Percentiles rank a stretch among this genome's conserved stretches.
Evolutionary conservation across 2,113 vertebrate species (phyloP).

Genomic region (Pandion haliaetus): DNA sequence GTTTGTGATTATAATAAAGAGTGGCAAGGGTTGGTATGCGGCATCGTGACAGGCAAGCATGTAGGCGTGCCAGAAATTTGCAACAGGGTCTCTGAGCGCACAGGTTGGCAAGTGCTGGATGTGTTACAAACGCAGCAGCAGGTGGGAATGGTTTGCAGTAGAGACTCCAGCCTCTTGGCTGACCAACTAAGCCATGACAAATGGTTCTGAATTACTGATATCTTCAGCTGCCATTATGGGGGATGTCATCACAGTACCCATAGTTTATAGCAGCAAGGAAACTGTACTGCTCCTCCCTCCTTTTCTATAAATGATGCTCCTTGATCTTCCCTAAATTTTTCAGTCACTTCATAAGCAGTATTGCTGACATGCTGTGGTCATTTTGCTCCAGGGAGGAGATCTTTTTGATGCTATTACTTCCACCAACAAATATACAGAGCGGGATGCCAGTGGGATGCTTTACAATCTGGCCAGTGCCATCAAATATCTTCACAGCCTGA

Average conservation of each 20-base stretch:
- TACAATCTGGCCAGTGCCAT: constrained; percentile 97
- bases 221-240: not conserved
- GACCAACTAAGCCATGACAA: not conserved
- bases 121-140: not conserved
- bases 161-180: not conserved
- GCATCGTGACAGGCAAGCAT: not conserved
- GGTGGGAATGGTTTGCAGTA: not conserved
- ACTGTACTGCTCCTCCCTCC: not conserved
- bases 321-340: not conserved
- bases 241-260: not conserved
- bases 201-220: not conserved
- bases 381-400: constrained; percentile 88
- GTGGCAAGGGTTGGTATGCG: not conserved
- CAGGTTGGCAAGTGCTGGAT: not conserved
- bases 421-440: constrained; percentile 95
- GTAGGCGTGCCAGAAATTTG: not conserved
- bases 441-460: constrained; percentile 96
- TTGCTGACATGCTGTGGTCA: not conserved
- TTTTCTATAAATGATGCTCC: not conserved
- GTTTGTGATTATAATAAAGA: not conserved
- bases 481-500: constrained; percentile 95
- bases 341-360: not conserved
- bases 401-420: constrained; percentile 99
- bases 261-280: not conserved
- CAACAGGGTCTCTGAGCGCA: not conserved